Conservation (phyloP, 2,888 invertebrate species). For the Drosophila aldrichi region DNA sequence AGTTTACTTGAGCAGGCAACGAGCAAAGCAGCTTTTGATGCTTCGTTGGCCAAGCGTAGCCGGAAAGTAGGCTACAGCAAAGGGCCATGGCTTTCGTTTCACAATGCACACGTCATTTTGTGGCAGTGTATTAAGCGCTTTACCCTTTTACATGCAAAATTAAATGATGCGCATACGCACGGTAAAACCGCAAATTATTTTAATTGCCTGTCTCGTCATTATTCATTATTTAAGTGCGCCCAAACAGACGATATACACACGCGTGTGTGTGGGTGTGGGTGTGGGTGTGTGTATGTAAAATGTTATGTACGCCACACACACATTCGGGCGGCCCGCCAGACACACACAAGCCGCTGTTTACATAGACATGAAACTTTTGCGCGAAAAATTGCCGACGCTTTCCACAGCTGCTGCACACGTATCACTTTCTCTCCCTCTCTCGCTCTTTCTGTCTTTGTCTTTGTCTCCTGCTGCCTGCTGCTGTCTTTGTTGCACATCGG, state of each 20-base stretch:
- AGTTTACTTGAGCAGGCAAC: conserved; percentile 36
- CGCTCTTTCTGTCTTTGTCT: no score
- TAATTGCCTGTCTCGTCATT: conserved; percentile 85
- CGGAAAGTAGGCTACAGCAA: conserved; percentile 36
- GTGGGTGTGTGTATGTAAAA: conserved; percentile 6
- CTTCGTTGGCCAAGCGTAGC: conserved; percentile 22
- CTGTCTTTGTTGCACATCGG: not conserved
- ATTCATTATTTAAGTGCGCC: conserved; percentile 83
- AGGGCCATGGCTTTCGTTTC: not conserved
- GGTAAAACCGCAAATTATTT: conserved; percentile 84
- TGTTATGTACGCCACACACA: conserved; percentile 38
- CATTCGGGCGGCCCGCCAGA: conserved; percentile 53
- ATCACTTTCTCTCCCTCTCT: conserved; percentile 1
- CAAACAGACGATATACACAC: conserved; percentile 64
- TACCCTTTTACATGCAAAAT: conserved; percentile 81
- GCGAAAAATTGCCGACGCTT: conserved; percentile 66
- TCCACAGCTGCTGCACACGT: conserved; percentile 48
- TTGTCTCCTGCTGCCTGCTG: not conserved
- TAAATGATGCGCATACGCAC: conserved; percentile 84
- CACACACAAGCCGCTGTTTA: conserved; percentile 78
- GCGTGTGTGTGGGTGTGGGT: no score
- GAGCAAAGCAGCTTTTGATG: conserved; percentile 36
- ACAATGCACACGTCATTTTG: conserved; percentile 33
- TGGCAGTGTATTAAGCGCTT: conserved; percentile 75
- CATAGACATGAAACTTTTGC: conserved; percentile 76